A percentile compares a stretch with the other conserved stretches of the same genome.
Evolutionary conservation across 2,797 vertebrate species (phyloP).

Genomic region (Chaetophractus vellerosus): DNA sequence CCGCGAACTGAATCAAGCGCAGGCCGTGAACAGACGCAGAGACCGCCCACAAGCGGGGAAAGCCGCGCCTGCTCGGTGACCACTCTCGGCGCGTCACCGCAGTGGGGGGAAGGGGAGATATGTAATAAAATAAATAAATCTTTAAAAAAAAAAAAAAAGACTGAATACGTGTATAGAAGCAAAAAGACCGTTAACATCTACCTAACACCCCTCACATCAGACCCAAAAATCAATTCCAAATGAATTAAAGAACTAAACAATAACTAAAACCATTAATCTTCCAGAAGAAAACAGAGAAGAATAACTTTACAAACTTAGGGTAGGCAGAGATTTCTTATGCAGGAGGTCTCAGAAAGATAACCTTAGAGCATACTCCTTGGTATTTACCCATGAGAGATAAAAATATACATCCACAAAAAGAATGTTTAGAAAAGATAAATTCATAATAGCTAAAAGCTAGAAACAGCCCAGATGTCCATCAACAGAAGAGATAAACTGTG

Average conservation of each 20-base stretch:
- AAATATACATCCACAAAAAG: background rate
- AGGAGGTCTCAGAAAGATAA: background rate
- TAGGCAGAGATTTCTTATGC: background rate
- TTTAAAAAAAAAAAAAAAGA: no score
- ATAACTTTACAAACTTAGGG: background rate
- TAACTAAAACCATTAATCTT: slow-evolving; percentile 4
- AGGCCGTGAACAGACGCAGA: no score
- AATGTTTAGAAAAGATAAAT: background rate
- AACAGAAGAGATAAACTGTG: background rate
- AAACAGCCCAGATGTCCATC: background rate
- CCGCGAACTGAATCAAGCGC: no score
- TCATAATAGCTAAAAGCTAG: background rate
- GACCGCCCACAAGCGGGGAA: no score
- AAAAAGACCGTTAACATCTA: background rate
- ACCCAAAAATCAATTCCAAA: background rate
- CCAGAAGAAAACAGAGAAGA: background rate
- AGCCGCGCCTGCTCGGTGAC: no score
- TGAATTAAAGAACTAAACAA: background rate
- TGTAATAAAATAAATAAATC: no score
- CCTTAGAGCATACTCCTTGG: background rate
- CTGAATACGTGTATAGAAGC: background rate
- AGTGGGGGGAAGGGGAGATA: no score
- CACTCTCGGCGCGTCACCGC: no score
- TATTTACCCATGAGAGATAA: background rate
- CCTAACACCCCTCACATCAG: background rate